Evolutionary conservation across 2,888 invertebrate species (phyloP).

Genomic region (Xestia sexstrigata): DNA sequence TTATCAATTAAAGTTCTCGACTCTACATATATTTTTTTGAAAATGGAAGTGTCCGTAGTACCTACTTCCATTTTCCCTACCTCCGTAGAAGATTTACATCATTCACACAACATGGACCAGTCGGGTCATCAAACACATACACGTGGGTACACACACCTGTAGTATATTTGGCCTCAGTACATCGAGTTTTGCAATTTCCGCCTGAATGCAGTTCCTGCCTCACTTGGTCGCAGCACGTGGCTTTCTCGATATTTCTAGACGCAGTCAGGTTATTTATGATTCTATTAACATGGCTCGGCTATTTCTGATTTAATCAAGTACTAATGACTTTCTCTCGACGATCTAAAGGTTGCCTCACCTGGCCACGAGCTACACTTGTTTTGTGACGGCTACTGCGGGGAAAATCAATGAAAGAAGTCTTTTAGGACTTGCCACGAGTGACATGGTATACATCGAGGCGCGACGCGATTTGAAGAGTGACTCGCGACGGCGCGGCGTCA

Average conservation of each 20-base stretch:
- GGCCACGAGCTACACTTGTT: background rate
- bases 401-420: background rate
- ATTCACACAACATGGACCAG: background rate
- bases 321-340: background rate
- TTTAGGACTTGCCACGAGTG: background rate
- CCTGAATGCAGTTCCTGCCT: background rate
- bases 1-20: too few relatives aligned
- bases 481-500: background rate
- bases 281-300: background rate
- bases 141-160: background rate
- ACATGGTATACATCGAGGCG: background rate
- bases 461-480: background rate
- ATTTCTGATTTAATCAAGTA: background rate
- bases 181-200: slow-evolving; percentile 28
- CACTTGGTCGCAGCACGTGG: slow-evolving; percentile 2
- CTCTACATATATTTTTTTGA: too few relatives aligned
- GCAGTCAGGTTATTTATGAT: background rate
- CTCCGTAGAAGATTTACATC: background rate
- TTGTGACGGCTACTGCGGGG: background rate
- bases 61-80: too few relatives aligned
- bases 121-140: background rate
- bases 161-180: background rate
- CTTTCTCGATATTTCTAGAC: background rate
- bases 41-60: too few relatives aligned
- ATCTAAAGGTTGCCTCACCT: background rate